Percentiles rank a stretch among this genome's conserved stretches.
Evolutionary conservation across 1,140 invertebrate species (phyloP).

Genomic region (Bombus picipes): DNA sequence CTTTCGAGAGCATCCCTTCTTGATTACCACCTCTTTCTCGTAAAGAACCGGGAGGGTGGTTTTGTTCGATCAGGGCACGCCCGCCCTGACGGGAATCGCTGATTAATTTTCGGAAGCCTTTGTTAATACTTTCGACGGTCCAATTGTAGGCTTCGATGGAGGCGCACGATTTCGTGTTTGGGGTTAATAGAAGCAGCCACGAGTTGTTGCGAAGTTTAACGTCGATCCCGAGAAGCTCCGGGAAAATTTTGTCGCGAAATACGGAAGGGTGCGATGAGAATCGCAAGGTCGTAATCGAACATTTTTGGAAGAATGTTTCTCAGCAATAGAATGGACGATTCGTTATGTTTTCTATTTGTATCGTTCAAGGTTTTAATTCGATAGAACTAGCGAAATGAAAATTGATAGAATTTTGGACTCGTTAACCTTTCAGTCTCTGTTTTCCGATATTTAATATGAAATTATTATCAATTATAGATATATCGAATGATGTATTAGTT

Average conservation of each 20-base stretch:
- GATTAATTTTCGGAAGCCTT: constrained; percentile 45
- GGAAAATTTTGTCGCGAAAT: neutral
- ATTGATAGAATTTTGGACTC: too few relatives aligned
- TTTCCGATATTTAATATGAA: too few relatives aligned
- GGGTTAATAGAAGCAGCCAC: neutral
- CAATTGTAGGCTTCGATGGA: constrained; percentile 7
- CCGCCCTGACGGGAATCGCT: constrained; percentile 29
- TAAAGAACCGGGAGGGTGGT: neutral
- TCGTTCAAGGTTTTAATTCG: neutral
- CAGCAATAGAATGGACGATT: too few relatives aligned
- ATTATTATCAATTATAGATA: too few relatives aligned
- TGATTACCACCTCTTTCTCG: constrained; percentile 24
- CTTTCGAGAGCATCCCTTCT: constrained; percentile 15
- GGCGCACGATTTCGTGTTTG: neutral
- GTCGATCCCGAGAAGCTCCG: neutral
- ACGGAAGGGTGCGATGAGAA: neutral
- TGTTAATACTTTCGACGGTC: constrained; percentile 20
- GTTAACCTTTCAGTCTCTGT: too few relatives aligned
- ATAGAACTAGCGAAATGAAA: too few relatives aligned
- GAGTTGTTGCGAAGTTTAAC: neutral
- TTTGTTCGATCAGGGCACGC: constrained; percentile 1
- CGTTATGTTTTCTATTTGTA: neutral
- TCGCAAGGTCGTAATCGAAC: neutral
- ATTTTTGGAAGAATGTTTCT: neutral
- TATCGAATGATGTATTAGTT: too few relatives aligned